Conservation (phyloP, 2,797 vertebrate species). For the Cynodonichthys magdalenae region DNA sequence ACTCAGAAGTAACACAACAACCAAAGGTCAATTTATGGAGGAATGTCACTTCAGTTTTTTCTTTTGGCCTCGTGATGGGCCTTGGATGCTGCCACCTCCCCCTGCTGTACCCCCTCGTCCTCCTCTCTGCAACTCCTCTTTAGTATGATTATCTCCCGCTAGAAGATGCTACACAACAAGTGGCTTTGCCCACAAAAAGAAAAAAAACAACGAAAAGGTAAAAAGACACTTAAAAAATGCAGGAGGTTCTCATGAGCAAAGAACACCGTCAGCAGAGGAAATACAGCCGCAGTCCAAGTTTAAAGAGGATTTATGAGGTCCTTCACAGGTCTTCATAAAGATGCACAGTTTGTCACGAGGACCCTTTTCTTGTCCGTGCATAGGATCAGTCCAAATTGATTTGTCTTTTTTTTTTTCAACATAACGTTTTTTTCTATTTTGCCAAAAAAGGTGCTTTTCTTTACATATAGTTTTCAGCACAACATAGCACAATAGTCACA, state of each 20-base stretch:
- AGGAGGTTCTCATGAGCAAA: slow-evolving; percentile 63
- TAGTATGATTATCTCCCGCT: slow-evolving; percentile 82
- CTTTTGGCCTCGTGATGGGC: slow-evolving; percentile 36
- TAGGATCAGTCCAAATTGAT: slow-evolving; percentile 69
- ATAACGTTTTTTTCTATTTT: slow-evolving; percentile 73
- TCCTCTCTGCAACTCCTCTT: slow-evolving; percentile 59
- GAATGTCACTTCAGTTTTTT: slow-evolving; percentile 36
- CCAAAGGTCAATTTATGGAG: slow-evolving; percentile 24
- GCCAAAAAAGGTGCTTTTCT: slow-evolving; percentile 91
- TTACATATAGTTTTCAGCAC: slow-evolving; percentile 85
- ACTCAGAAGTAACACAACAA: slow-evolving; percentile 26
- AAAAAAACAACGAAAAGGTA: background rate
- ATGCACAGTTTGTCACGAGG: slow-evolving; percentile 65
- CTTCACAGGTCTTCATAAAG: slow-evolving; percentile 65
- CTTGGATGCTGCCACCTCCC: slow-evolving; percentile 38
- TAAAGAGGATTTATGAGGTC: slow-evolving; percentile 68
- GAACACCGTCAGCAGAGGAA: slow-evolving; percentile 66
- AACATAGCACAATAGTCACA: slow-evolving; percentile 87
- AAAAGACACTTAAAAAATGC: slow-evolving; percentile 54
- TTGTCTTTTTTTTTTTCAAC: slow-evolving; percentile 48
- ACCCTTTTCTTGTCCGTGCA: slow-evolving; percentile 68
- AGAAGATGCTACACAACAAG: slow-evolving; percentile 77
- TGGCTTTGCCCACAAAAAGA: slow-evolving; percentile 66
- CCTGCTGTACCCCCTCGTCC: slow-evolving; percentile 34
- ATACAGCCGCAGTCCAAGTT: slow-evolving; percentile 65